A percentile compares a stretch with the other conserved stretches of the same genome.
These are phyloP conservation scores for Lithophane ornitopus DNA, from an alignment of 2,888 invertebrate genomes.

Conservation along the genomic window DNA sequence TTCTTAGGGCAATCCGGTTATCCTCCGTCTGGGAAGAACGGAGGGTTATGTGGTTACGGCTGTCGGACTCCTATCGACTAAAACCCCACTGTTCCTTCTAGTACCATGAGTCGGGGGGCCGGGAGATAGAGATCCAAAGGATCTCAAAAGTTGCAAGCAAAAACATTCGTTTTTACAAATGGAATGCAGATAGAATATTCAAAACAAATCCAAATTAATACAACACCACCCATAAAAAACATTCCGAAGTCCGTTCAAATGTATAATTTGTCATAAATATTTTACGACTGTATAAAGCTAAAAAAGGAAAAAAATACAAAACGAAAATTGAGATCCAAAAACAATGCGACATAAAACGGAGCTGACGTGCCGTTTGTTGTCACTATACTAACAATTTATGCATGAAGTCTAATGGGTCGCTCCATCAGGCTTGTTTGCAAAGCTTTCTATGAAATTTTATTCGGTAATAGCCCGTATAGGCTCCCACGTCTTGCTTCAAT, in stretches of 20 bases:
- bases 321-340: slow-evolving; percentile 65
- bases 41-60: too few species aligned
- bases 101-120: too few species aligned
- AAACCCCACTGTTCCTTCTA: too few species aligned
- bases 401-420: slow-evolving; percentile 87
- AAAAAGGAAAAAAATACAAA: slow-evolving; percentile 49
- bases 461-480: slow-evolving; percentile 82
- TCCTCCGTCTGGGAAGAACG: too few species aligned
- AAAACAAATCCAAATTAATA: slow-evolving; percentile 30
- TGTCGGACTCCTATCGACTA: too few species aligned
- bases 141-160: too few species aligned
- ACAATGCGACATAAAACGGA: slow-evolving; percentile 74
- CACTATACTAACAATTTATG: slow-evolving; percentile 89
- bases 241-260: slow-evolving; percentile 24
- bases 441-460: slow-evolving; percentile 90
- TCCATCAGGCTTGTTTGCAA: slow-evolving; percentile 88
- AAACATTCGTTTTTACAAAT: too few species aligned
- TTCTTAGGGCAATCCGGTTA: too few species aligned
- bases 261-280: slow-evolving; percentile 22
- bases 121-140: too few species aligned
- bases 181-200: neutral
- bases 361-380: slow-evolving; percentile 76
- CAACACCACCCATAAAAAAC: slow-evolving; percentile 15
- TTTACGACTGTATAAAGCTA: slow-evolving; percentile 22
- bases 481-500: slow-evolving; percentile 71